Percentiles rank a stretch among this genome's conserved stretches.
These are phyloP conservation scores for Gorsachius magnificus DNA, from an alignment of 2,797 vertebrate genomes.

Conservation along the genomic window DNA sequence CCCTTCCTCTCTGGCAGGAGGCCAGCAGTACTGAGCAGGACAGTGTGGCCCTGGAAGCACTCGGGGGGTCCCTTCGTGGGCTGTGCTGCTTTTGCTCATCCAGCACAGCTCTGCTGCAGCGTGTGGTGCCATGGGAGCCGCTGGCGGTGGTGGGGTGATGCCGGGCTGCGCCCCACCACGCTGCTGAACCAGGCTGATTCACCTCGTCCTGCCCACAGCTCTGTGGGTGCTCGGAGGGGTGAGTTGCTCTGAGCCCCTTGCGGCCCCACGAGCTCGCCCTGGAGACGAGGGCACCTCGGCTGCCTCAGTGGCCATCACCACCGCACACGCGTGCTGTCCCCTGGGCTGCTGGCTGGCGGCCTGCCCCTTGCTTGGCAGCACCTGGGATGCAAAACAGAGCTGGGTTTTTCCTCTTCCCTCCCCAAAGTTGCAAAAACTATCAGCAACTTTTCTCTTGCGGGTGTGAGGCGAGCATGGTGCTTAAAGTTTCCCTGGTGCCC, in stretches of 20 bases:
- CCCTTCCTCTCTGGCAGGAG: not conserved
- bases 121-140: not conserved
- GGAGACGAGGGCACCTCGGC: accelerated
- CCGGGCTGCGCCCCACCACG: not conserved
- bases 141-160: not conserved
- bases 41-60: not conserved
- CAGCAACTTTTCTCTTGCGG: not conserved
- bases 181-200: not conserved
- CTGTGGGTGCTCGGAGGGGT: not conserved
- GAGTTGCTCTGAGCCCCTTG: not conserved
- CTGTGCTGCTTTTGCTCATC: not conserved
- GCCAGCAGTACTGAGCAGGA: accelerated
- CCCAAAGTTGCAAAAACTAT: not conserved
- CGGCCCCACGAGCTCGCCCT: accelerated
- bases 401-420: not conserved
- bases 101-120: not conserved
- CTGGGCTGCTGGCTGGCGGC: not conserved
- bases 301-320: accelerated
- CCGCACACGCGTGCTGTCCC: accelerated
- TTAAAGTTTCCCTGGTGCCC: not conserved
- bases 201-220: not conserved
- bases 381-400: not conserved
- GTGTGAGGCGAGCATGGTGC: not conserved
- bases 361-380: not conserved
- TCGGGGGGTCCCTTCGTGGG: not conserved